Conservation (phyloP, 37 sponge, comb jelly and placozoan species). For the Ephydatia muelleri region DNA sequence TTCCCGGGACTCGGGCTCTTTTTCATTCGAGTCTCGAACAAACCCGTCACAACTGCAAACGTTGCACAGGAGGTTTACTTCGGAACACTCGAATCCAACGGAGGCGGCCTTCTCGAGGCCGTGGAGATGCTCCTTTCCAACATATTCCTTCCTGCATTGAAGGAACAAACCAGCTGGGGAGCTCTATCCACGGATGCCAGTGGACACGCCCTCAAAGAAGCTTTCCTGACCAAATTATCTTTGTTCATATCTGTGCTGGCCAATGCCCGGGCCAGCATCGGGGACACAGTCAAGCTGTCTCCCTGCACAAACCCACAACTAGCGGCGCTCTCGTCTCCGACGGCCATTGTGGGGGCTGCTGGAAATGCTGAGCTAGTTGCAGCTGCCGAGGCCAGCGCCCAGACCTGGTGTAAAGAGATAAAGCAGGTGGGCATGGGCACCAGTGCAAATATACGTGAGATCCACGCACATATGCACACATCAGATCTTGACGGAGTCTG, state of each 20-base stretch:
- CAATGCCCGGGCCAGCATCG: slow-evolving; percentile 88
- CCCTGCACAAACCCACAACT: slow-evolving; percentile 50
- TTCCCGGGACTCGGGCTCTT: slow-evolving; percentile 75
- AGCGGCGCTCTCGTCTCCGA: slow-evolving; percentile 43
- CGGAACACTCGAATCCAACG: slow-evolving; percentile 37
- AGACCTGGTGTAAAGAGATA: slow-evolving; percentile 92
- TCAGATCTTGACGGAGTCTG: slow-evolving; percentile 86
- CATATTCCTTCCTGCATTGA: slow-evolving; percentile 85
- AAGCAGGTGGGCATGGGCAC: slow-evolving; percentile 58
- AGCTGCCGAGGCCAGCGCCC: slow-evolving; percentile 76
- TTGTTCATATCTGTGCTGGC: slow-evolving; percentile 85
- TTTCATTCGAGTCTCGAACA: slow-evolving; percentile 62
- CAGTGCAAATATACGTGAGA: no score
- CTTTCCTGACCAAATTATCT: slow-evolving; percentile 84
- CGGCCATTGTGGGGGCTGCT: slow-evolving; percentile 73
- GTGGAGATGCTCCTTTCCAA: slow-evolving; percentile 74
- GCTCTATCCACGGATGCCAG: slow-evolving; percentile 55
- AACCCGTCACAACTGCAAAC: slow-evolving; percentile 68
- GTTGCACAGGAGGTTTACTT: slow-evolving; percentile 50
- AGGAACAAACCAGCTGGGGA: slow-evolving; percentile 77
- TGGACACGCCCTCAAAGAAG: slow-evolving; percentile 42
- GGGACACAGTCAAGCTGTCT: slow-evolving; percentile 75
- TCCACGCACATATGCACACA: not conserved
- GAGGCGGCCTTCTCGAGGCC: slow-evolving; percentile 84
- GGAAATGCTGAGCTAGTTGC: slow-evolving; percentile 82